Evolutionary conservation across 1,140 invertebrate species (phyloP), one percentile per base, ranked within the genome.

Genomic region (Leptopilina boulardi): DNA sequence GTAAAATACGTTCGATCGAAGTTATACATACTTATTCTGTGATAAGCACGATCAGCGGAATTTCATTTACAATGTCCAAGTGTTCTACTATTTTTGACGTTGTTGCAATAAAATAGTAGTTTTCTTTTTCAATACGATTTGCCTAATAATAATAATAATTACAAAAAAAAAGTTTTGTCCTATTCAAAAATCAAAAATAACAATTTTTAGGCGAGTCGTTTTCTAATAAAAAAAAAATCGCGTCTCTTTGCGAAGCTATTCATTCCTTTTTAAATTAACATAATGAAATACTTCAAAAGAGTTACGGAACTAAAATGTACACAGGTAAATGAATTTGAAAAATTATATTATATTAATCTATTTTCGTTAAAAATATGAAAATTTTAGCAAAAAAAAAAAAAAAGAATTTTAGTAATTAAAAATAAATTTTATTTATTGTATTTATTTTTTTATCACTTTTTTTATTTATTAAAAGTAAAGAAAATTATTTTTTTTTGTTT

Each of bases 21-120:
- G 82, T 83, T n/a, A n/a, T n/a, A n/a, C n/a, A 84, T 86, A 84
- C 85, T 87, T 85, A 84, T 77, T 76, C 80, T 83, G 84, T 83
- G 84, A 86, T 88, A 87, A 86, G 83, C 86, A 85, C 84, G 79
- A 82, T 80, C 26, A 66, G 59, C 59, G 59, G 26, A 30, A 66
- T 66, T n/a, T 66, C 59, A 15, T 66, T 26, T 8, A 59, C 23
- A 21, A 59, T 59, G 56, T 8, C 23, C 56, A 21, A 59, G 56
- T 59, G 56, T 59, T 30, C 59, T 30, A 66, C 26, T 59, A 59
- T 26, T 66, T n/a, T 66, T 66, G 3, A 66, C 56, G 9, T 23
- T 38, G 21, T 23, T 66, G 23, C 59, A 66, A 66, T 66, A 30
- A n/a, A n/a, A 66, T 30, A 30, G 23, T 30, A 30, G 59, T 38